Percentiles rank a stretch among this genome's conserved stretches.
These are phyloP conservation scores for Smutsia temminckii DNA, from an alignment of 2,797 vertebrate species.

Conservation along the genomic window DNA sequence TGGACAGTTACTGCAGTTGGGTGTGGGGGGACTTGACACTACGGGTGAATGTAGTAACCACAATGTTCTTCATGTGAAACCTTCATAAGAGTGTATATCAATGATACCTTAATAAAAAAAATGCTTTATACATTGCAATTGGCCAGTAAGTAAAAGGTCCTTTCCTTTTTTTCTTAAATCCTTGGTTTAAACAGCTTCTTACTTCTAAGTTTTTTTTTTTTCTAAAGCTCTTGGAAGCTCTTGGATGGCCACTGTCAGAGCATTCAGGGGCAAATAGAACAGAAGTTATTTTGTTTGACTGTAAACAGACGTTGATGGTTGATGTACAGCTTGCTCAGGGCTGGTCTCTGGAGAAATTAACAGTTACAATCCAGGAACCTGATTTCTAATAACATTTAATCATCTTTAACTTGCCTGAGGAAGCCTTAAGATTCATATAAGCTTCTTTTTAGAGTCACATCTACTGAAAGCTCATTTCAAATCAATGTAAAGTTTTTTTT, in stretches of 20 bases:
- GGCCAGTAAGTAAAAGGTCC: not conserved
- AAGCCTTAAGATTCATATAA: not conserved
- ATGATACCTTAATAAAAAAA: too few species aligned
- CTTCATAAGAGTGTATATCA: too few species aligned
- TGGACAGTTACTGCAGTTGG: too few species aligned
- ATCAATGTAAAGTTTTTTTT: not conserved
- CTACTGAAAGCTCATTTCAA: conserved; percentile 17
- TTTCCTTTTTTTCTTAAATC: not conserved
- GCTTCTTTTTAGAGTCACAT: not conserved
- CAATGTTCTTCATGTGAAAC: too few species aligned
- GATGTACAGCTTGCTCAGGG: not conserved
- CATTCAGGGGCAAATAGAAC: not conserved
- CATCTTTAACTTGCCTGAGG: conserved; percentile 1
- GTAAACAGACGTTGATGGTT: not conserved
- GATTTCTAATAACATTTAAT: not conserved
- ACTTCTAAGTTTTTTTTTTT: not conserved
- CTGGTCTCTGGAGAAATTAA: not conserved
- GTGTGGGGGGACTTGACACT: too few species aligned
- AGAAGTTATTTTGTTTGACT: not conserved
- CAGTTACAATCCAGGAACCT: not conserved
- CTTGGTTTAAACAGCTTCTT: not conserved
- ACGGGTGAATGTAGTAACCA: too few species aligned
- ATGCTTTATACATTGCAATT: not conserved
- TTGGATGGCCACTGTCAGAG: not conserved
- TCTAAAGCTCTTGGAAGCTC: not conserved